A percentile compares a stretch with the other conserved stretches of the same genome.
These are phyloP conservation scores for Mus pahari DNA, from an alignment of 2,113 vertebrate species.

Conservation along the genomic window DNA sequence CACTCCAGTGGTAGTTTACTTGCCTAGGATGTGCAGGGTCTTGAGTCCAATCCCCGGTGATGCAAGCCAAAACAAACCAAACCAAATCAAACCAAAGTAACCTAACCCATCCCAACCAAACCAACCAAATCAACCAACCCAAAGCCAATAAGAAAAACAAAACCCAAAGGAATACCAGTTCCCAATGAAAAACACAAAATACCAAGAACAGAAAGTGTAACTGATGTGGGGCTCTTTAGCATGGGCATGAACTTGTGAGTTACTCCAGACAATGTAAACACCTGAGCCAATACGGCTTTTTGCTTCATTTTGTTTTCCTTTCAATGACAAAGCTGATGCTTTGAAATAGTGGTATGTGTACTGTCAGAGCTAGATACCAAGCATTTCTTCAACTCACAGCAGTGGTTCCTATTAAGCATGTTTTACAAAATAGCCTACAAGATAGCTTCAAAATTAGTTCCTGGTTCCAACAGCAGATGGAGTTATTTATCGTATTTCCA, in stretches of 20 bases:
- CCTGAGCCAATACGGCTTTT: background rate
- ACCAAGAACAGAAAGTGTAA: background rate
- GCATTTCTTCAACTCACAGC: background rate
- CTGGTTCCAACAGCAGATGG: slow-evolving; percentile 52
- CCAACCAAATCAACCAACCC: background rate
- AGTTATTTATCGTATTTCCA: slow-evolving; percentile 21
- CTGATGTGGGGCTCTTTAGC: background rate
- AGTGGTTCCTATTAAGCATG: background rate
- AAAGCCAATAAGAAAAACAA: background rate
- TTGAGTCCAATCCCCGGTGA: background rate
- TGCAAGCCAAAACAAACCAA: background rate
- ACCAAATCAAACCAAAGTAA: background rate
- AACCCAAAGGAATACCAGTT: background rate
- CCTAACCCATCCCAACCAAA: background rate
- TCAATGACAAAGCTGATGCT: background rate
- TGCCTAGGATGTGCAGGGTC: background rate
- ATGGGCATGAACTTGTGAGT: background rate
- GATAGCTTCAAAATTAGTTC: background rate
- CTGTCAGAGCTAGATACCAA: background rate
- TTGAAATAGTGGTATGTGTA: background rate
- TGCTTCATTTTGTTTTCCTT: background rate
- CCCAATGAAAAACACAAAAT: background rate
- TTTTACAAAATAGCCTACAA: background rate
- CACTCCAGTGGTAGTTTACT: background rate
- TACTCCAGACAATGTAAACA: background rate